Conservation (phyloP, 2,797 vertebrate species). For the Aldrovandia affinis region DNA sequence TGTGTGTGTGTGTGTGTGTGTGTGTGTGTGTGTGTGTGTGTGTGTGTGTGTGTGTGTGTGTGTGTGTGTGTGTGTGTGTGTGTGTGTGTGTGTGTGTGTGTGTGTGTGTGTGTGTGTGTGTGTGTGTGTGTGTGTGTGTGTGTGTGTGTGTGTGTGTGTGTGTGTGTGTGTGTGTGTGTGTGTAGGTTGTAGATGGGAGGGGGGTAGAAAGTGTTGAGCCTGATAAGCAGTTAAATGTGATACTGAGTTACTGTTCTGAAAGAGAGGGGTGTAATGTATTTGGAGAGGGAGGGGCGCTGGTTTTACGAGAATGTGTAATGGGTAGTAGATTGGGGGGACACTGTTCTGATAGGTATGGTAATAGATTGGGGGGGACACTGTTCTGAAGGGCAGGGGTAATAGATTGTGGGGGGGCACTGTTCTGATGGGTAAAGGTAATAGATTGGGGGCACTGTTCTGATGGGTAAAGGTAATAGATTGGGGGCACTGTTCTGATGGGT, state of each 20-base stretch:
- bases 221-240: conserved; percentile 60
- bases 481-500: conserved; percentile 51
- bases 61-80: not conserved
- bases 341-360: conserved; percentile 54
- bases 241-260: conserved; percentile 52
- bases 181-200: conserved; percentile 40
- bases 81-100: not conserved
- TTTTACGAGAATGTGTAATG: conserved; percentile 54
- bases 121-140: not conserved
- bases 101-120: not conserved
- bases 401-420: conserved; percentile 44
- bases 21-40: not conserved
- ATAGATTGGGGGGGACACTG: conserved; percentile 27
- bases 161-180: not conserved
- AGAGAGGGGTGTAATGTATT: conserved; percentile 49
- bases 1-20: not conserved
- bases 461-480: conserved; percentile 48
- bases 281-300: conserved; percentile 17
- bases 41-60: not conserved
- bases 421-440: no score
- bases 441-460: no score
- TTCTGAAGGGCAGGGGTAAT: conserved; percentile 55
- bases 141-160: not conserved
- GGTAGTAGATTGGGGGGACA: conserved; percentile 24
- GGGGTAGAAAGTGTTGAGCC: conserved; percentile 40